Evolutionary conservation across 2,888 invertebrate genomes (phyloP).

Genomic region (Thera britannica): DNA sequence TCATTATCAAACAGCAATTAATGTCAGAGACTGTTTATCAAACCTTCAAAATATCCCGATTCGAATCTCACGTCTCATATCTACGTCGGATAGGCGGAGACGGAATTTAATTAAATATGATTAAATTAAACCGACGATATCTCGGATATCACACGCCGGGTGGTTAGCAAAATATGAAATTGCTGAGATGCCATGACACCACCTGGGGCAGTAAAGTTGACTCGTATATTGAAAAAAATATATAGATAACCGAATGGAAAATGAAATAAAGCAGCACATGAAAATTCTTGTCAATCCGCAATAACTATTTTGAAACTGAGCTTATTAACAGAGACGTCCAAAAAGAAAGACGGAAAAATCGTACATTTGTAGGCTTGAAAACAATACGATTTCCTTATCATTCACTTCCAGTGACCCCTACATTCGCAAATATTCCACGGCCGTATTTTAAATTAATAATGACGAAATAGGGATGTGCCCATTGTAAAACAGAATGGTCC

Average conservation of each 20-base stretch:
- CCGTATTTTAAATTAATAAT: slow-evolving; percentile 63
- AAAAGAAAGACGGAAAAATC: background rate
- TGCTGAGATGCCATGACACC: slow-evolving; percentile 37
- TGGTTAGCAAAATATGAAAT: slow-evolving; percentile 58
- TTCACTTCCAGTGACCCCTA: slow-evolving; percentile 10
- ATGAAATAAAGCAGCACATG: background rate
- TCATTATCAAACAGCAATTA: slow-evolving; percentile 5
- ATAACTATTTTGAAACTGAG: too few species aligned
- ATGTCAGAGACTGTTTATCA: slow-evolving; percentile 19
- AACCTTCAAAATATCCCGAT: slow-evolving; percentile 27
- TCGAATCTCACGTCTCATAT: slow-evolving; percentile 31
- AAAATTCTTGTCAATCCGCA: too few species aligned
- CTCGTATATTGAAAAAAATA: slow-evolving; percentile 6
- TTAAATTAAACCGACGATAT: slow-evolving; percentile 46
- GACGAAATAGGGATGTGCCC: slow-evolving; percentile 45
- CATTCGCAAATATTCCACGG: slow-evolving; percentile 17
- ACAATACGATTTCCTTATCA: slow-evolving; percentile 19
- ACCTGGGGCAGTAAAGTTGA: slow-evolving; percentile 10
- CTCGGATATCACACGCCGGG: slow-evolving; percentile 39
- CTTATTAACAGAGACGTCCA: too few species aligned
- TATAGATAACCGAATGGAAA: slow-evolving; percentile 8
- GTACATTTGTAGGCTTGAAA: slow-evolving; percentile 1
- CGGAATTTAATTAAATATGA: slow-evolving; percentile 64
- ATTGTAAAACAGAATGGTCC: slow-evolving; percentile 60
- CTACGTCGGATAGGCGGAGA: slow-evolving; percentile 41